phyloP scores from a whole-genome alignment of 2,888 invertebrate species.

The Uropetala carovei region DNA sequence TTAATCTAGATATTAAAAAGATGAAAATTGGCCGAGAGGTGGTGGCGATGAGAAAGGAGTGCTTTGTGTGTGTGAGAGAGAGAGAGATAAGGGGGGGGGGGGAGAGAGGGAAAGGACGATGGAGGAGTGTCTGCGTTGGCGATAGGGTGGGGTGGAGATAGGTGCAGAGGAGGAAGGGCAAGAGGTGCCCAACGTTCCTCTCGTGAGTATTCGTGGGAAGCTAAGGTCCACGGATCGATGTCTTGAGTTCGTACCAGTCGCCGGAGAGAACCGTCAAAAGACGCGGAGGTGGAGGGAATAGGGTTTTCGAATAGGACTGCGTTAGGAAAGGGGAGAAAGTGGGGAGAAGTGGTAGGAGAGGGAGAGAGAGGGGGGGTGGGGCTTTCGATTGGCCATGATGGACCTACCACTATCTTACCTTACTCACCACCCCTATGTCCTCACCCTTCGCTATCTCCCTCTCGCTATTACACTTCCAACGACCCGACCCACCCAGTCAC shows the following conservation, averaged over 20 bases:
- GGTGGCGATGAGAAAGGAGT: too few relatives aligned
- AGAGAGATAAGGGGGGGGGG: too few relatives aligned
- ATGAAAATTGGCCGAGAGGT: too few relatives aligned
- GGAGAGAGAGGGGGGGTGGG: not conserved
- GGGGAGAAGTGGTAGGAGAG: not conserved
- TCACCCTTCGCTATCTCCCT: not conserved
- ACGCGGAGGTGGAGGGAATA: not conserved
- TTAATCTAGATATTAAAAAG: too few relatives aligned
- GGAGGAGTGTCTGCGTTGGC: too few relatives aligned
- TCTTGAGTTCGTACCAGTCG: constrained; percentile 36
- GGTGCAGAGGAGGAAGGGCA: too few relatives aligned
- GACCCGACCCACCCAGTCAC: constrained; percentile 18
- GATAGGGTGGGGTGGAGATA: not conserved
- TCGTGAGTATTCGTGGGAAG: constrained; percentile 46
- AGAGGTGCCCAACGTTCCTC: not conserved
- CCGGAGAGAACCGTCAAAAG: constrained; percentile 42
- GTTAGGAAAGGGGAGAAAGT: not conserved
- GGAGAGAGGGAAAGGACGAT: too few relatives aligned
- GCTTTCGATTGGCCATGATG: constrained; percentile 2
- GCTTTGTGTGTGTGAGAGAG: too few relatives aligned
- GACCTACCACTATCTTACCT: not conserved
- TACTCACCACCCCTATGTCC: not conserved
- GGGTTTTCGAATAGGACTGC: not conserved
- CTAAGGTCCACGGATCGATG: constrained; percentile 28
- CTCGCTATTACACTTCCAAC: not conserved